Percentiles rank a stretch among this genome's conserved stretches.
phyloP scores from a whole-genome alignment of 2,888 invertebrate genomes.

The Spodoptera picta region DNA sequence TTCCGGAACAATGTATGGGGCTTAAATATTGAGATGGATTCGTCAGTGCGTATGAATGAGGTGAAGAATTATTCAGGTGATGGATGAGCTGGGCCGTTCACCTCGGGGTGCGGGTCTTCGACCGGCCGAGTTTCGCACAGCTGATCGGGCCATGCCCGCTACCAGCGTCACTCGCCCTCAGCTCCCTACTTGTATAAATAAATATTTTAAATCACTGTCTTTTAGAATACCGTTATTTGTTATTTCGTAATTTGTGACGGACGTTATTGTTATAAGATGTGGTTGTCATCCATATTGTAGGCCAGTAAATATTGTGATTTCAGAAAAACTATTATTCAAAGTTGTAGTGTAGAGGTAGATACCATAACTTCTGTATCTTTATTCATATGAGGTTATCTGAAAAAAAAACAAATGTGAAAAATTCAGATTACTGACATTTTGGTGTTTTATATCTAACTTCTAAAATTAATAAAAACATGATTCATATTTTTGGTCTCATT shows the following conservation, averaged over 20 bases:
- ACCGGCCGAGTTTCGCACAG: constrained; percentile 85
- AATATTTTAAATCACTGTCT: constrained; percentile 59
- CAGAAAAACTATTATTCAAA: too few species aligned
- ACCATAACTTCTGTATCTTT: too few species aligned
- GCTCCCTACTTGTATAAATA: constrained; percentile 67
- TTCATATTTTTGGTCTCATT: too few species aligned
- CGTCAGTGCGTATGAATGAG: constrained; percentile 81
- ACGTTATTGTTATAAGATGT: constrained; percentile 6
- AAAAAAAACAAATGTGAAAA: too few species aligned
- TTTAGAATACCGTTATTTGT: constrained; percentile 66
- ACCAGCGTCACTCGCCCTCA: constrained; percentile 60
- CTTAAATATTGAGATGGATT: constrained; percentile 83
- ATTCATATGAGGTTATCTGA: too few species aligned
- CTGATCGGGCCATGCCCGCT: constrained; percentile 71
- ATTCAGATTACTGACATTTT: too few species aligned
- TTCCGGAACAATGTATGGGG: constrained; percentile 75
- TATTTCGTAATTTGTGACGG: constrained; percentile 21
- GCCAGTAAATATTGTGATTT: too few species aligned
- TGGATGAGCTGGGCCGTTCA: constrained; percentile 76
- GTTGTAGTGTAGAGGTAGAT: too few species aligned
- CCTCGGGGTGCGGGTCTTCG: constrained; percentile 76
- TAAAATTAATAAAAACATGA: too few species aligned
- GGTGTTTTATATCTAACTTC: too few species aligned
- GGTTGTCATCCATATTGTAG: too few species aligned
- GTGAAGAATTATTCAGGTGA: constrained; percentile 83